Conservation (phyloP, 92 coral and sea anemone genomes). For the Chrysogorgia sp. region DNA sequence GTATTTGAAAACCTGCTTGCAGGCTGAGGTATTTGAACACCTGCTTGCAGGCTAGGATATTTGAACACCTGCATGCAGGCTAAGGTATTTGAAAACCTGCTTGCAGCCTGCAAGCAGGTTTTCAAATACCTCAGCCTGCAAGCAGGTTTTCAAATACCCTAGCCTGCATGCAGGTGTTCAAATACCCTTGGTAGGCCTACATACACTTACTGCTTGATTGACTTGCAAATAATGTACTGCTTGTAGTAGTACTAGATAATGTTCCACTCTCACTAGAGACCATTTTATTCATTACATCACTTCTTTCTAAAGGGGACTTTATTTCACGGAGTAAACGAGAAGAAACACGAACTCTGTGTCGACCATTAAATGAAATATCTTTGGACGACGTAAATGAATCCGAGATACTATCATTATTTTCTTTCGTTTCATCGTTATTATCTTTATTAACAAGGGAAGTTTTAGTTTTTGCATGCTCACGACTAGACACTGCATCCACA, state of each 20-base stretch:
- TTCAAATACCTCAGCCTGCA: background rate
- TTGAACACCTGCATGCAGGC: too few relatives aligned
- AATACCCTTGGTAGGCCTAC: too few relatives aligned
- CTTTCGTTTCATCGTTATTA: constrained; percentile 24
- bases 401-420: background rate
- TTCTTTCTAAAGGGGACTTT: constrained; percentile 77
- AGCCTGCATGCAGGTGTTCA: too few relatives aligned
- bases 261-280: background rate
- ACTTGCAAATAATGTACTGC: background rate
- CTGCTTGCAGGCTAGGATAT: too few relatives aligned
- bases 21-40: too few relatives aligned
- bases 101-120: too few relatives aligned
- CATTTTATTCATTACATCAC: constrained; percentile 34
- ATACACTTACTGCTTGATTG: constrained; percentile 37
- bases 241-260: too few relatives aligned
- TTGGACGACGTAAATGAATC: constrained; percentile 29
- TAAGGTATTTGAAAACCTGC: too few relatives aligned
- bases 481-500: constrained; percentile 73
- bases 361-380: constrained; percentile 76
- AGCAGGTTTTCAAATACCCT: too few relatives aligned
- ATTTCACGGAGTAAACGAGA: constrained; percentile 86
- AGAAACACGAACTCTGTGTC: constrained; percentile 76
- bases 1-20: too few relatives aligned
- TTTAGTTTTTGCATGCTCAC: constrained; percentile 13
- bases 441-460: constrained; percentile 11